phyloP scores from a whole-genome alignment of 1,140 invertebrate genomes.

The Sarcophaga peregrina region DNA sequence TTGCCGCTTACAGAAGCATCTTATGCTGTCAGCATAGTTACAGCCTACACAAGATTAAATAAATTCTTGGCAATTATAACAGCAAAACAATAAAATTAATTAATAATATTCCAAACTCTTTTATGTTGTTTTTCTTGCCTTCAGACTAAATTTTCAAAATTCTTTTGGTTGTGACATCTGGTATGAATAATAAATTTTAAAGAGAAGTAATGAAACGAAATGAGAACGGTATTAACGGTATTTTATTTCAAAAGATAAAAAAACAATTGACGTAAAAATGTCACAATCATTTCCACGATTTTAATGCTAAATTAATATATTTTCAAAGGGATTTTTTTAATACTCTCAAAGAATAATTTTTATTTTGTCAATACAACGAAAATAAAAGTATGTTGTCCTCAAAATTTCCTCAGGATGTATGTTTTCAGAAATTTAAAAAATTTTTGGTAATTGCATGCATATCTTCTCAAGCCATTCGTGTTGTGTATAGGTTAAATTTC shows the following conservation, averaged over 20 bases:
- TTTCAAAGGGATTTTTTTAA: not conserved
- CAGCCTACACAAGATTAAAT: no score
- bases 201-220: not conserved
- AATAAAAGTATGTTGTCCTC: no score
- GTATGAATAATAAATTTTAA: not conserved
- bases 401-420: no score
- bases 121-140: not conserved
- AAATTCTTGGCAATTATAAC: no score
- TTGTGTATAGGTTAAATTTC: no score
- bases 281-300: not conserved
- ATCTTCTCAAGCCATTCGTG: no score
- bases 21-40: no score
- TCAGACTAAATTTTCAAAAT: not conserved
- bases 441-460: no score
- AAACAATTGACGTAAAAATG: not conserved
- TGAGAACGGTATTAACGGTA: not conserved
- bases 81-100: no score
- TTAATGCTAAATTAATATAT: not conserved
- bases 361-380: no score
- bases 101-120: not conserved
- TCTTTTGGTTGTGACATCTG: constrained; percentile 14
- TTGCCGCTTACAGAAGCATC: not conserved
- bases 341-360: no score
- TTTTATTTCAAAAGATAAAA: not conserved
- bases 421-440: no score